Base-by-base conservation (phyloP, 2,797 vertebrate species). In the Lagodon rhomboides region DNA sequence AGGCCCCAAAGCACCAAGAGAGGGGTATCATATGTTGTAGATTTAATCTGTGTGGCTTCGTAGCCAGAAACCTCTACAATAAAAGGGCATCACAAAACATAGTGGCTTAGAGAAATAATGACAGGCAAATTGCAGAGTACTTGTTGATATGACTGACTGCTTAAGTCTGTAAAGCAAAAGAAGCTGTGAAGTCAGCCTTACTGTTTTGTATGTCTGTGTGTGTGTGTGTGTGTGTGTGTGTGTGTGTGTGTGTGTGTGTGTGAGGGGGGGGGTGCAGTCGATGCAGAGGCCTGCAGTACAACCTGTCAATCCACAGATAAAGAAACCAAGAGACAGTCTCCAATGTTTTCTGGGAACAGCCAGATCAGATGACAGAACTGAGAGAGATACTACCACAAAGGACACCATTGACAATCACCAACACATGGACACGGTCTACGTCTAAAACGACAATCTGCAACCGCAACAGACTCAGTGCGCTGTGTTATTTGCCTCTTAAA, bases 281-380 rank as follows among this genome's bases (percentile, higher is more conserved):
- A 77, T 61, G 84, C 66, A 50, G 68, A 75, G 68, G 69, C 49
- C 86, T 74, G 59, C 70, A 85, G 82, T 73, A 55, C 51, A 56
- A 85, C 71, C 80, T 87, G 89, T 90, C 91, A 88, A 75, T 81
- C 85, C 71, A 65, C 73, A 82, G 70, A 89, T 85, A 92, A 90
- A 92, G 86, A 87, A 86, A 86, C 88, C 75, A 67, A 85, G 85
- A 84, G 82, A 86, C 84, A 68, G 68, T 85, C 82, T 82, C 80
- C 72, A 71, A 50, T 80, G 74, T 82, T 92, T 92, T 91, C 89
- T 91, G 85, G 77, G 85, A 91, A 87, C 80, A 76, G 79, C 75
- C 72, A 87, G 84, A 91, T 93, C 91, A 85, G 75, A 87, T 93
- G 82, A 90, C 91, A 89, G 78, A 88, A 73, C 62, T 73, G 82